Percentiles rank a stretch among this genome's conserved stretches.
Evolutionary conservation across 2,113 vertebrate species (phyloP).

Genomic region (Rissa tridactyla): DNA sequence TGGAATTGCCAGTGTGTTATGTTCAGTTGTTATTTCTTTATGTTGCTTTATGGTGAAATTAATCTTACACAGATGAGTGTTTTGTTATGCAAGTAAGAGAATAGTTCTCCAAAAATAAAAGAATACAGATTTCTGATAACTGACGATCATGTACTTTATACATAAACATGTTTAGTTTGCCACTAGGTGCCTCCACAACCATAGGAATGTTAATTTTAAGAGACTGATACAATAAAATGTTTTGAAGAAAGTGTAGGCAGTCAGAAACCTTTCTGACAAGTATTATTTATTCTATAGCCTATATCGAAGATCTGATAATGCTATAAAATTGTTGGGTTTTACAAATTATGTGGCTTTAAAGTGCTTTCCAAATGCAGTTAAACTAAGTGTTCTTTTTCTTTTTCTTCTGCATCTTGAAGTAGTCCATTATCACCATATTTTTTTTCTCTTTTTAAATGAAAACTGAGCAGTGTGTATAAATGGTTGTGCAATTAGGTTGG

Average conservation of each 20-base stretch:
- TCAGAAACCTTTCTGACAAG: neutral
- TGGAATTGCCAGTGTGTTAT: neutral
- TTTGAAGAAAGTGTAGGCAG: neutral
- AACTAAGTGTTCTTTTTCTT: neutral
- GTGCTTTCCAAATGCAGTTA: slow-evolving; percentile 6
- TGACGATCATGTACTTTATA: neutral
- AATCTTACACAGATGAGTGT: neutral
- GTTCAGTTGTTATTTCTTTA: neutral
- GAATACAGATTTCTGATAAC: neutral
- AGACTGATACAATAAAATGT: neutral
- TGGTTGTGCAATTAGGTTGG: neutral
- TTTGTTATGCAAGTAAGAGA: neutral
- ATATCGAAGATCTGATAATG: neutral
- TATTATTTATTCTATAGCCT: neutral
- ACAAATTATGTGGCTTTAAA: slow-evolving; percentile 11
- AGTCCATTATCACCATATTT: neutral
- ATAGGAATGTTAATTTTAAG: neutral
- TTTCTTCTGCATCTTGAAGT: slow-evolving; percentile 4
- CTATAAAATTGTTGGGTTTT: neutral
- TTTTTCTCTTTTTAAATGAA: neutral
- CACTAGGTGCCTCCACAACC: slow-evolving; percentile 71
- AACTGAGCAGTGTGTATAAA: neutral
- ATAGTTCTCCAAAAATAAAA: neutral
- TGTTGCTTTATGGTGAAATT: neutral
- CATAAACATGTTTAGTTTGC: neutral